These are phyloP conservation scores for Poecilus cupreus DNA, from an alignment of 2,888 invertebrate genomes.

Conservation along the genomic window DNA sequence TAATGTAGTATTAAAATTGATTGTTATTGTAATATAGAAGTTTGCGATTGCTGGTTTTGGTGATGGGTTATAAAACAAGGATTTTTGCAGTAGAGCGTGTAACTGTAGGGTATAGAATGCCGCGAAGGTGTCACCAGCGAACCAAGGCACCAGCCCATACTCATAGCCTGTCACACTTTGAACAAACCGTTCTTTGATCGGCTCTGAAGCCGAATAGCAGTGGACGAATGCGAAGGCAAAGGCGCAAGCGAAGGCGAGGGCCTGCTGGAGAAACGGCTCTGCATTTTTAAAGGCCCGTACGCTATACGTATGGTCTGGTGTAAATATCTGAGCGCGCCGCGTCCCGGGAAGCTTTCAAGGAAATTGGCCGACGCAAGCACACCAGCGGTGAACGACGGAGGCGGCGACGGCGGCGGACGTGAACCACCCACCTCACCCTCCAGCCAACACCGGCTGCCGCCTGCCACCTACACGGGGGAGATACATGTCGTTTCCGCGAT, in stretches of 20 bases:
- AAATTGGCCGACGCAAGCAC: conserved; percentile 67
- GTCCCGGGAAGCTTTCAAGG: conserved; percentile 68
- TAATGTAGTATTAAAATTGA: too few relatives aligned
- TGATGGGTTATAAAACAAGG: too few relatives aligned
- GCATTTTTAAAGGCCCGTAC: conserved; percentile 69
- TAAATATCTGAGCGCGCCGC: conserved; percentile 57
- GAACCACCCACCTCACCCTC: conserved; percentile 19
- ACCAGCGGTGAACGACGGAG: conserved; percentile 44
- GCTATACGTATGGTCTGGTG: conserved; percentile 55
- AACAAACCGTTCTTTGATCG: conserved; percentile 24
- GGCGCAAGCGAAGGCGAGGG: background rate
- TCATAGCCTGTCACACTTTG: conserved; percentile 9
- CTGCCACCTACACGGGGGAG: conserved; percentile 22
- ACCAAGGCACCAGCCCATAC: too few relatives aligned
- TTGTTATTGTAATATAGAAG: too few relatives aligned
- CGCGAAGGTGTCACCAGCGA: background rate
- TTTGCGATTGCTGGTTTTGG: too few relatives aligned
- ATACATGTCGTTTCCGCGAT: conserved; percentile 43
- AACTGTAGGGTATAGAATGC: background rate
- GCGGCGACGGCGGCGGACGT: conserved; percentile 33
- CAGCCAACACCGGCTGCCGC: background rate
- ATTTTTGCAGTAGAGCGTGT: too few relatives aligned
- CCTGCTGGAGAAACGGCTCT: conserved; percentile 65
- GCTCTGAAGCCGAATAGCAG: background rate
- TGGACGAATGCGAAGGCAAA: background rate